A percentile compares a stretch with the other conserved stretches of the same genome.
Conservation (phyloP, 2,797 vertebrate species). For the Chelmon rostratus region DNA sequence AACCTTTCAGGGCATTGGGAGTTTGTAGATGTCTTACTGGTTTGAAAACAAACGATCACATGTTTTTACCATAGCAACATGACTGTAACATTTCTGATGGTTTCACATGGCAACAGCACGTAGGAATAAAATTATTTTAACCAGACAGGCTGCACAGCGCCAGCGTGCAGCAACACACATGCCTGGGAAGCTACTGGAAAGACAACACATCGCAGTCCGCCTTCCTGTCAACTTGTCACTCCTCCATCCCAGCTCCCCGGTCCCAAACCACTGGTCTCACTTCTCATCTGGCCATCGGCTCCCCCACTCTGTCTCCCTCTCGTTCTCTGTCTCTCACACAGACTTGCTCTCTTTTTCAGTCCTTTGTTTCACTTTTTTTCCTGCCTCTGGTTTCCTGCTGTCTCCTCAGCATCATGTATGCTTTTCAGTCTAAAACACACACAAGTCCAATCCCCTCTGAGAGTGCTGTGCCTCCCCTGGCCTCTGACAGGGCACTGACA, state of each 20-base stretch:
- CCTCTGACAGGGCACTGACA: slow-evolving; percentile 66
- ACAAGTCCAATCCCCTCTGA: slow-evolving; percentile 32
- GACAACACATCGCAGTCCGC: slow-evolving; percentile 42
- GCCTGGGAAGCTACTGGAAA: slow-evolving; percentile 14
- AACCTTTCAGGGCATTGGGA: neutral
- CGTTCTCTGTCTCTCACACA: slow-evolving; percentile 31
- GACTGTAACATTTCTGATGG: neutral
- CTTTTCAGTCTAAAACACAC: slow-evolving; percentile 29
- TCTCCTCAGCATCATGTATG: slow-evolving; percentile 43
- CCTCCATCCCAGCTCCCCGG: neutral
- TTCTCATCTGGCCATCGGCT: slow-evolving; percentile 36
- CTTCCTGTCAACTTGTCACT: slow-evolving; percentile 52
- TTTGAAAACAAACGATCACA: slow-evolving; percentile 2
- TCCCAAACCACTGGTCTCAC: slow-evolving; percentile 35
- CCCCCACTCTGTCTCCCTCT: slow-evolving; percentile 18
- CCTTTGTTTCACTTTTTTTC: neutral
- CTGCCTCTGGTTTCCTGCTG: slow-evolving; percentile 25
- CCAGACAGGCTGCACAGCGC: slow-evolving; percentile 30
- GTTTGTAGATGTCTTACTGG: neutral
- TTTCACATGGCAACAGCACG: neutral
- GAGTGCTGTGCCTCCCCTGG: slow-evolving; percentile 34
- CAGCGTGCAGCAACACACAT: slow-evolving; percentile 22
- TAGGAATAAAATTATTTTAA: slow-evolving; percentile 31
- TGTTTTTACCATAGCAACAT: slow-evolving; percentile 1
- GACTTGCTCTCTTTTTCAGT: slow-evolving; percentile 5